Evolutionary conservation across 1,140 invertebrate genomes (phyloP).

Genomic region (Phymastichus coffea): DNA sequence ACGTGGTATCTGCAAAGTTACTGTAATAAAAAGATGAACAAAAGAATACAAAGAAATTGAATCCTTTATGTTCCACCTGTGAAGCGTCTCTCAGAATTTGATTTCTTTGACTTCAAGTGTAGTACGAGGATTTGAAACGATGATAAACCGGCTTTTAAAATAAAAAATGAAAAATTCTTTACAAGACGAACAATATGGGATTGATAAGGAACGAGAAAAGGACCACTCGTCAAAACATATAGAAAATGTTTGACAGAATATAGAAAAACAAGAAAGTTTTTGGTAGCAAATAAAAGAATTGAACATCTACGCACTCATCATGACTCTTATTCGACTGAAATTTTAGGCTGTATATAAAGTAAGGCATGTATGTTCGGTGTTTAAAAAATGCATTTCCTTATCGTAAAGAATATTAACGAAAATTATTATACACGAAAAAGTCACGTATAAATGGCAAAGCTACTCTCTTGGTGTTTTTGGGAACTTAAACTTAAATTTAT

Average conservation of each 20-base stretch:
- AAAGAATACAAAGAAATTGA: slow-evolving; percentile 17
- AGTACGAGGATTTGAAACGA: not conserved
- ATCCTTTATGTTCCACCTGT: slow-evolving; percentile 11
- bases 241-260: not conserved
- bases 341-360: slow-evolving; percentile 56
- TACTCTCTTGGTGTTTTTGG: slow-evolving; percentile 57
- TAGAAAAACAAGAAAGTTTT: too few relatives aligned
- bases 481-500: slow-evolving; percentile 53
- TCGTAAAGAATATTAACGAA: slow-evolving; percentile 43
- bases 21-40: slow-evolving; percentile 5
- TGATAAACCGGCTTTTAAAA: too few relatives aligned
- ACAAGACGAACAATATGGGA: too few relatives aligned
- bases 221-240: slow-evolving; percentile 12
- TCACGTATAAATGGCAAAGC: slow-evolving; percentile 50
- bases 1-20: slow-evolving; percentile 10
- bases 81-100: too few relatives aligned
- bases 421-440: slow-evolving; percentile 48
- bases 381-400: slow-evolving; percentile 53
- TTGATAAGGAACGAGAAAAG: not conserved
- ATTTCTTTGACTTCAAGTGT: too few relatives aligned
- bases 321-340: slow-evolving; percentile 54
- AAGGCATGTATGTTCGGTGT: slow-evolving; percentile 58
- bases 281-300: too few relatives aligned
- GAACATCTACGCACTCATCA: slow-evolving; percentile 44
- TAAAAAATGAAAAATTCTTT: too few relatives aligned